Conservation (phyloP, 2,113 vertebrate genomes). For the Arenaria interpres region DNA sequence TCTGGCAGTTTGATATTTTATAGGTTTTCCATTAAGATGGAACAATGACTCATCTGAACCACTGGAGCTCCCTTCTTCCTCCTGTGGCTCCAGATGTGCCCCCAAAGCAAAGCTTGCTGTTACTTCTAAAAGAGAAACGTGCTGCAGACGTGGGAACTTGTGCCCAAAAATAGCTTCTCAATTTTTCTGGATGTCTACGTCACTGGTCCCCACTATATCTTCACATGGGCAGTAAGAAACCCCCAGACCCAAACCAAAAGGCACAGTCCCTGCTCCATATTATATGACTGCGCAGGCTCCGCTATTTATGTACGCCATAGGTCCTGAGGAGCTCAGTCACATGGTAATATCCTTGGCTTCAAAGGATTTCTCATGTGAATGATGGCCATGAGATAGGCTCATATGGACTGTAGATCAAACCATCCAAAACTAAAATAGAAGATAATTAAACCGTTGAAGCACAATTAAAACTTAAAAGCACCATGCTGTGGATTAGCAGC, state of each 20-base stretch:
- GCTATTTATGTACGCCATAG: not conserved
- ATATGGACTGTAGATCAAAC: not conserved
- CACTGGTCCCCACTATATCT: not conserved
- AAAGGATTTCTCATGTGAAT: not conserved
- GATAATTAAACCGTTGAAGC: not conserved
- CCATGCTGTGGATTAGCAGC: not conserved
- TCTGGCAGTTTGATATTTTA: slow-evolving; percentile 31
- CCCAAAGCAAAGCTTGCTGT: not conserved
- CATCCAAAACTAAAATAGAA: not conserved
- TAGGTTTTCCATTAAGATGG: slow-evolving; percentile 33
- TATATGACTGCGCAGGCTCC: not conserved
- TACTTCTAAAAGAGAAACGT: not conserved
- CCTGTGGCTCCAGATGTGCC: not conserved
- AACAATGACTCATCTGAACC: slow-evolving; percentile 13
- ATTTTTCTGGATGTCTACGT: accelerated
- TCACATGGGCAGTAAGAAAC: not conserved
- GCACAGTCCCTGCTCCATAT: not conserved
- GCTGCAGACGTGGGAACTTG: not conserved
- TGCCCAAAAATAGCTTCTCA: not conserved
- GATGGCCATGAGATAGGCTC: not conserved
- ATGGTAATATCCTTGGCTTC: not conserved
- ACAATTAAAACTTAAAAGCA: not conserved
- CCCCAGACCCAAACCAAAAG: not conserved
- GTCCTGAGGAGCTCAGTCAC: not conserved
- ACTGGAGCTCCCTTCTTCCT: not conserved